Evolutionary conservation across 2,797 vertebrate species (phyloP).

Genomic region (Falco peregrinus): DNA sequence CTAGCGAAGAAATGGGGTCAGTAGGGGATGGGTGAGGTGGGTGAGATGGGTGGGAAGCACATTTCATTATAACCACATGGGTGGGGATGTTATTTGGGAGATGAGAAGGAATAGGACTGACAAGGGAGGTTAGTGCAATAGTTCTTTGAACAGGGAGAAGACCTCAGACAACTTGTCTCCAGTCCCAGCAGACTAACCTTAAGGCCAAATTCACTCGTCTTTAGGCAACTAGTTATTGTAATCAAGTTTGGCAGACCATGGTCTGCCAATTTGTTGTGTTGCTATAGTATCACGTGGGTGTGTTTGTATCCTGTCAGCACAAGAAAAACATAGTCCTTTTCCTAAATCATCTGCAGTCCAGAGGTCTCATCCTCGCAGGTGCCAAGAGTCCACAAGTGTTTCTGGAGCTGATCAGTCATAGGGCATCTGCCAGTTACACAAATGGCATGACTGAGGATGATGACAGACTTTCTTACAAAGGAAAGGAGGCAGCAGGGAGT

Average conservation of each 20-base stretch:
- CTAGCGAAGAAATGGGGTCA: not conserved
- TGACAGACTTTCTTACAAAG: not conserved
- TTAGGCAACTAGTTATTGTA: slow-evolving; percentile 35
- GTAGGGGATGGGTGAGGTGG: not conserved
- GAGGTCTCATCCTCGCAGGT: not conserved
- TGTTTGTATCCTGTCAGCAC: not conserved
- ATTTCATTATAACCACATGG: not conserved
- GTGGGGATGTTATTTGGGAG: slow-evolving; percentile 16
- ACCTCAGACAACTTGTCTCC: slow-evolving; percentile 69
- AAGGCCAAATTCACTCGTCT: slow-evolving; percentile 59
- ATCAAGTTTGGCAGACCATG: slow-evolving; percentile 18
- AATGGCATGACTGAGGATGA: rapidly evolving
- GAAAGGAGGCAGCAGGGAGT: not conserved
- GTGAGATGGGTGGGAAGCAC: not conserved
- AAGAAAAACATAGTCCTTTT: not conserved
- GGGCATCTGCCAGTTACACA: not conserved
- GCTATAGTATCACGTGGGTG: not conserved
- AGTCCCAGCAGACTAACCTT: slow-evolving; percentile 48
- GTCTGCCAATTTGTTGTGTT: not conserved
- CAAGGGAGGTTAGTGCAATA: slow-evolving; percentile 10
- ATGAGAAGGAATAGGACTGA: slow-evolving; percentile 16
- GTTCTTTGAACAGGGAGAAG: slow-evolving; percentile 37
- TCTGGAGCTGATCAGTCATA: not conserved
- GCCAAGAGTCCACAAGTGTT: not conserved
- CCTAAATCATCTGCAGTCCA: not conserved